Percentiles rank a stretch among this genome's conserved stretches.
Evolutionary conservation across 2,113 vertebrate species (phyloP).

Genomic region (Emydura subglobosa): DNA sequence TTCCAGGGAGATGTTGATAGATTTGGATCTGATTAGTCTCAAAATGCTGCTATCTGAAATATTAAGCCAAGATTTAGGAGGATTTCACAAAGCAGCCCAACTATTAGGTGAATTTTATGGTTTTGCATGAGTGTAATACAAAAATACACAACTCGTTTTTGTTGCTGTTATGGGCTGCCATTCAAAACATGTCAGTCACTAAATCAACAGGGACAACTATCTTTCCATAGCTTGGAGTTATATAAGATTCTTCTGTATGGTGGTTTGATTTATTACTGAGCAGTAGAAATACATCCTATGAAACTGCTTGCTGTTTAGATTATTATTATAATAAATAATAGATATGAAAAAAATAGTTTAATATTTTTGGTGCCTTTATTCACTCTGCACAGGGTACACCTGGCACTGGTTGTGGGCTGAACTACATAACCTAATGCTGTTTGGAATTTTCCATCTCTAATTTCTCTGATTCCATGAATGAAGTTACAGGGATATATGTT

Average conservation of each 20-base stretch:
- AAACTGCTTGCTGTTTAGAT: background rate
- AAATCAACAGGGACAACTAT: background rate
- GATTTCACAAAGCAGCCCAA: background rate
- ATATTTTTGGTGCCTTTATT: background rate
- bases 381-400: rapidly evolving
- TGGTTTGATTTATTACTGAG: background rate
- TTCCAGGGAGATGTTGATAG: background rate
- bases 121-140: background rate
- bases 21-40: background rate
- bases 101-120: background rate
- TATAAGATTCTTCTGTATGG: background rate
- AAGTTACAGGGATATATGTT: background rate
- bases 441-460: background rate
- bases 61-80: background rate
- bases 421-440: rapidly evolving
- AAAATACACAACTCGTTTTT: background rate
- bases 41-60: background rate
- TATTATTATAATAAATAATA: background rate
- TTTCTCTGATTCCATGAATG: background rate
- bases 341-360: background rate
- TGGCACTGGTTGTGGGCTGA: rapidly evolving
- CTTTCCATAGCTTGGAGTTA: background rate
- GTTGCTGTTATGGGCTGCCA: background rate
- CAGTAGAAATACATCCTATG: background rate
- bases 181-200: background rate